phyloP scores from a whole-genome alignment of 2,888 invertebrate species.

The Aspidiotus rigidus region DNA sequence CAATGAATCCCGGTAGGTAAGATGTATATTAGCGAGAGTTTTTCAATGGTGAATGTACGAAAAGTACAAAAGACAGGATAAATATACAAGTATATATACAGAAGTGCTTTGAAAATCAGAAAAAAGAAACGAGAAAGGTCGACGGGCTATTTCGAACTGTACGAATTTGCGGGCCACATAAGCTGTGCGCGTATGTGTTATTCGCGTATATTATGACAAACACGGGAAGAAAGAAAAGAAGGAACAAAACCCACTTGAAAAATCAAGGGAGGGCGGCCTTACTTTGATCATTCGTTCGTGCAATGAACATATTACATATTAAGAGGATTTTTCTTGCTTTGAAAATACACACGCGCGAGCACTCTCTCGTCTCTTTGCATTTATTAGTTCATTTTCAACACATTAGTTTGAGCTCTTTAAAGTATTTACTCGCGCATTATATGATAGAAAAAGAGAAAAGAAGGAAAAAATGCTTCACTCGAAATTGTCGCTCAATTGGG shows the following conservation, averaged over 20 bases:
- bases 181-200: neutral
- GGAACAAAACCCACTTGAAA: slow-evolving; percentile 25
- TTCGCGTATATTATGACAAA: slow-evolving; percentile 9
- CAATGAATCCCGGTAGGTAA: neutral
- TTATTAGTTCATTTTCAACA: slow-evolving; percentile 14
- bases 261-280: slow-evolving; percentile 27
- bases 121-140: slow-evolving; percentile 6
- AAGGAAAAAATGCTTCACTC: neutral
- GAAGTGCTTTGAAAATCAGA: slow-evolving; percentile 5
- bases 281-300: slow-evolving; percentile 26
- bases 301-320: slow-evolving; percentile 26
- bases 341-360: slow-evolving; percentile 21
- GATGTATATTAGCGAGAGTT: neutral
- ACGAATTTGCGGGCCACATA: neutral
- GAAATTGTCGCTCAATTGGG: slow-evolving; percentile 4
- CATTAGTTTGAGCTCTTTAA: slow-evolving; percentile 7
- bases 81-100: slow-evolving; percentile 8
- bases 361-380: neutral
- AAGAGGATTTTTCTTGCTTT: slow-evolving; percentile 16
- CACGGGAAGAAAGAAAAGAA: slow-evolving; percentile 15
- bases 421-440: slow-evolving; percentile 4
- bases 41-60: neutral
- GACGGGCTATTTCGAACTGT: slow-evolving; percentile 14
- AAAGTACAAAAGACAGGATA: slow-evolving; percentile 12
- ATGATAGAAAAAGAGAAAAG: neutral